Percentiles rank a stretch among this genome's conserved stretches.
These are phyloP conservation scores for Capromys pilorides DNA, from an alignment of 2,797 vertebrate species.

Conservation along the genomic window DNA sequence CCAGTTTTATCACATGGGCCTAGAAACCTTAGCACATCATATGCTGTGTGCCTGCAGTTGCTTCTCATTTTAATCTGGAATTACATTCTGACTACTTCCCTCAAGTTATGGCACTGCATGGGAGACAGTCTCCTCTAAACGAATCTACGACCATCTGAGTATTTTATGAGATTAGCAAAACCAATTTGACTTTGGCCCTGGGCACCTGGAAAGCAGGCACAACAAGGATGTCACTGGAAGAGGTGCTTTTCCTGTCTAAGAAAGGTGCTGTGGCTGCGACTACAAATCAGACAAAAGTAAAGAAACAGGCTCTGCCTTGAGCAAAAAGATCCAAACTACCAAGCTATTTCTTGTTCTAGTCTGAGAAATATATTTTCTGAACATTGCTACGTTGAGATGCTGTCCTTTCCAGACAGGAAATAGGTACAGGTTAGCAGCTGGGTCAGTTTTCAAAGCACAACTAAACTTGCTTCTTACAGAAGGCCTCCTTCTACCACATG, in stretches of 20 bases:
- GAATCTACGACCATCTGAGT: conserved; percentile 46
- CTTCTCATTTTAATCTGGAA: conserved; percentile 45
- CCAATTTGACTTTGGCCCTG: conserved; percentile 69
- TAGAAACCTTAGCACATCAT: neutral
- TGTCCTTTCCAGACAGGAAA: neutral
- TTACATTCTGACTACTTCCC: neutral
- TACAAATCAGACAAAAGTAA: neutral
- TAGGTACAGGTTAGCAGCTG: neutral
- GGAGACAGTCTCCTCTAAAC: conserved; percentile 30
- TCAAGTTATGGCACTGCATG: neutral
- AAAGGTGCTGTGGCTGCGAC: neutral
- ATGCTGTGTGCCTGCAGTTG: neutral
- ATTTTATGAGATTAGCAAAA: conserved; percentile 73
- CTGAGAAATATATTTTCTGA: conserved; percentile 17
- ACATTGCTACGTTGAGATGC: neutral
- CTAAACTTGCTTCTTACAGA: neutral
- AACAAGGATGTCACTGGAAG: conserved; percentile 47
- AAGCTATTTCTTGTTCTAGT: neutral
- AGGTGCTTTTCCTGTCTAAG: neutral
- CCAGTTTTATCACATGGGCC: conserved; percentile 2
- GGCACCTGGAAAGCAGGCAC: conserved; percentile 50
- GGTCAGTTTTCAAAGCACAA: neutral
- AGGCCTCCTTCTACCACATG: rapidly evolving
- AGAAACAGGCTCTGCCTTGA: neutral
- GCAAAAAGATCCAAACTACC: neutral